Conservation (phyloP, 2,888 invertebrate species). For the Amphiduros pacificus region DNA sequence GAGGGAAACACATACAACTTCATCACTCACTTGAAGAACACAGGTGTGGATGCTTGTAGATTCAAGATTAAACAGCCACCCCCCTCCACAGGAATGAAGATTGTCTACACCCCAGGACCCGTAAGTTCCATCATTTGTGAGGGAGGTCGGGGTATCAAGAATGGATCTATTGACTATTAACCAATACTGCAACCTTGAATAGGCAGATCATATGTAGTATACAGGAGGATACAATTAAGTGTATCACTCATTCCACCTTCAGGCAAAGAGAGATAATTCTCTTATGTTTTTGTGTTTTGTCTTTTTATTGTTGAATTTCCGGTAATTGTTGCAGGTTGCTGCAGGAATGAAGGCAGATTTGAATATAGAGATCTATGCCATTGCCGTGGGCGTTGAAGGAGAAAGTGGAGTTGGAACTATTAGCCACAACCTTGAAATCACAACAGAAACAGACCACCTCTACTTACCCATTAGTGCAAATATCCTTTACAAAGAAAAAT, state of each 20-base stretch:
- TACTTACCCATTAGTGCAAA: slow-evolving; percentile 54
- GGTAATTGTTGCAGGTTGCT: slow-evolving; percentile 43
- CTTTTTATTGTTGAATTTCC: neutral
- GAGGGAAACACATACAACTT: slow-evolving; percentile 56
- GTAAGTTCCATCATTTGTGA: slow-evolving; percentile 38
- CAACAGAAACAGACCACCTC: slow-evolving; percentile 55
- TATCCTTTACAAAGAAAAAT: slow-evolving; percentile 43
- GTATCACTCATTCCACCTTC: no score
- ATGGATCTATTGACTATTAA: no score
- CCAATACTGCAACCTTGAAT: no score
- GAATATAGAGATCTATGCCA: slow-evolving; percentile 55
- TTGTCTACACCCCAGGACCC: slow-evolving; percentile 55
- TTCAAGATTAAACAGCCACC: slow-evolving; percentile 58
- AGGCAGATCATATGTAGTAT: no score
- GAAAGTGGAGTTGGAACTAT: slow-evolving; percentile 49
- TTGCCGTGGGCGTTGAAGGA: slow-evolving; percentile 54
- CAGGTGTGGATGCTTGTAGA: slow-evolving; percentile 56
- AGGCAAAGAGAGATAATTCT: no score
- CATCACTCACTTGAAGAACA: slow-evolving; percentile 52
- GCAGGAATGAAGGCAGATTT: slow-evolving; percentile 57
- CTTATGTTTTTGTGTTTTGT: neutral
- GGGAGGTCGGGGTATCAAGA: no score
- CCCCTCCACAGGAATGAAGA: slow-evolving; percentile 55
- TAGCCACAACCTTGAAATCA: slow-evolving; percentile 53
- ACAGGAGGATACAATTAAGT: no score